Evolutionary conservation across 2,797 vertebrate genomes (phyloP).

Genomic region (Pterois miles): DNA sequence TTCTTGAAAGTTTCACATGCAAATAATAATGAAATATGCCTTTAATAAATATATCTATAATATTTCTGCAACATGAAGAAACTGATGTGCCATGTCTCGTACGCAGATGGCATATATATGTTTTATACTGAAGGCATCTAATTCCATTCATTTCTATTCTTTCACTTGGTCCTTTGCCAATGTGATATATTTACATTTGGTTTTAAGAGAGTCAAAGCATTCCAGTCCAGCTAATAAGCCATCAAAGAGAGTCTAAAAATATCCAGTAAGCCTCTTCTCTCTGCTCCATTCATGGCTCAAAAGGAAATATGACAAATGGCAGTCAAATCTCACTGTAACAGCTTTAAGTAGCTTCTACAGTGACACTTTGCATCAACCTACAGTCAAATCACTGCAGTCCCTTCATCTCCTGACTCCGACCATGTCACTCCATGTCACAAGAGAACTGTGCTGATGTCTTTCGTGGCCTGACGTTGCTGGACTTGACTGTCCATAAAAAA

Average conservation of each 20-base stretch:
- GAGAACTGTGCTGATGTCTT: conserved; percentile 12
- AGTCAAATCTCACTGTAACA: conserved; percentile 56
- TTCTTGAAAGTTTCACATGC: neutral
- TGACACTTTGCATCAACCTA: conserved; percentile 39
- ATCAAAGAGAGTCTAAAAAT: conserved; percentile 73
- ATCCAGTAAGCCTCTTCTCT: conserved; percentile 65
- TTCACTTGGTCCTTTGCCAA: conserved; percentile 27
- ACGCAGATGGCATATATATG: neutral
- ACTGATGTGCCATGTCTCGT: neutral
- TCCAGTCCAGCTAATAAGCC: conserved; percentile 68
- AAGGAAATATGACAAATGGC: conserved; percentile 67
- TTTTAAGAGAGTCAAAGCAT: conserved; percentile 57
- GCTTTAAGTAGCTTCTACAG: conserved; percentile 58
- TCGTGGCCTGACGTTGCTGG: neutral
- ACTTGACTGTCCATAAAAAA: conserved; percentile 27
- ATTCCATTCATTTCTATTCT: conserved; percentile 19
- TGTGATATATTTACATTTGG: conserved; percentile 56
- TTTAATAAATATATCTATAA: neutral
- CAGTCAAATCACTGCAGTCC: conserved; percentile 14
- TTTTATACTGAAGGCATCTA: neutral
- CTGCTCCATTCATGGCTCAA: conserved; percentile 60
- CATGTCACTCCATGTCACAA: conserved; percentile 2
- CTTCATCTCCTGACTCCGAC: conserved; percentile 18
- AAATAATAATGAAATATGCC: too few species aligned
- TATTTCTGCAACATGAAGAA: neutral